phyloP scores from a whole-genome alignment of 2,113 vertebrate genomes.

The Sula dactylatra region DNA sequence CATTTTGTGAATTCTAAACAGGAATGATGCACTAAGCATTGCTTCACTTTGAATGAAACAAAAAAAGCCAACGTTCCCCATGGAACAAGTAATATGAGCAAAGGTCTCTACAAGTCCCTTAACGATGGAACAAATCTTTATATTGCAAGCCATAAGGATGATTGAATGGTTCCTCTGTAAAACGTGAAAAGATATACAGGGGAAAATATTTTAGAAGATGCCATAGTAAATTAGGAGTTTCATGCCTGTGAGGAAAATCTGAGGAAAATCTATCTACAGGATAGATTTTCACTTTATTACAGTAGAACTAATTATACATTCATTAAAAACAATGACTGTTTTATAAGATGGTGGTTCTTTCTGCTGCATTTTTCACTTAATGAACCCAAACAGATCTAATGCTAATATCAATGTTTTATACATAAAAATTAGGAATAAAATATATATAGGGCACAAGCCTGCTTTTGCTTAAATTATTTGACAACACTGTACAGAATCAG shows the following conservation, averaged over 20 bases:
- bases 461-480: not conserved
- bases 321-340: constrained; percentile 18
- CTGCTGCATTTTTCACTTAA: not conserved
- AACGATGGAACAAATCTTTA: constrained; percentile 13
- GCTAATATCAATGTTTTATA: not conserved
- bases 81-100: not conserved
- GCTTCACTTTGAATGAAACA: not conserved
- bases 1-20: not conserved
- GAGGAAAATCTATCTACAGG: not conserved
- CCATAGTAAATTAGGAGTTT: not conserved
- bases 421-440: not conserved
- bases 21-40: not conserved
- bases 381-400: not conserved
- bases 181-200: not conserved
- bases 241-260: not conserved
- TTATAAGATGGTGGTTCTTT: not conserved
- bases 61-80: not conserved
- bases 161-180: constrained; percentile 26
- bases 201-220: not conserved
- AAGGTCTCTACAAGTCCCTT: constrained; percentile 2
- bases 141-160: not conserved
- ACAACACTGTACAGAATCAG: not conserved
- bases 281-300: constrained; percentile 26
- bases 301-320: not conserved
- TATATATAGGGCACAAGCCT: not conserved